Conservation (phyloP, 2,888 invertebrate genomes). For the Crematogaster levior region DNA sequence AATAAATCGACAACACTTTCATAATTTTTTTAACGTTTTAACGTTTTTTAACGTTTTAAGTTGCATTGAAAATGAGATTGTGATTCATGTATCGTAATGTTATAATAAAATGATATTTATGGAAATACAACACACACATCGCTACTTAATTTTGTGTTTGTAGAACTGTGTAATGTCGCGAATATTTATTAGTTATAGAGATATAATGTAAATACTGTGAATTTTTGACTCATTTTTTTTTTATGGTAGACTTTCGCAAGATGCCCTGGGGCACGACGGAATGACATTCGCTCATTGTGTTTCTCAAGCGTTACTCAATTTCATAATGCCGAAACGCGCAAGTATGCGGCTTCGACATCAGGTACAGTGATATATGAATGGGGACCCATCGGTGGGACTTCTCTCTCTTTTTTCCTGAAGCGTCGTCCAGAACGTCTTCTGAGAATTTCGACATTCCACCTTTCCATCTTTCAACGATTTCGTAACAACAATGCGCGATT, state of each 20-base stretch:
- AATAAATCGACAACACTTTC: background rate
- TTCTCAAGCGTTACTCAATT: conserved; percentile 32
- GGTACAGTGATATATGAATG: conserved; percentile 29
- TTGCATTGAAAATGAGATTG: background rate
- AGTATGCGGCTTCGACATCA: background rate
- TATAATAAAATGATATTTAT: background rate
- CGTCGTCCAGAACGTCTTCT: conserved; percentile 16
- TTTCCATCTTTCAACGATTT: conserved; percentile 7
- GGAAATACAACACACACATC: background rate
- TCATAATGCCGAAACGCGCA: conserved; percentile 29
- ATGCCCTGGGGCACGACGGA: background rate
- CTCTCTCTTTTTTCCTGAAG: background rate
- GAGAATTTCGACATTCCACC: conserved; percentile 19
- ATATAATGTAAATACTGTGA: too few species aligned
- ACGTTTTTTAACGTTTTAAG: too few species aligned
- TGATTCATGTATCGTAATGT: background rate
- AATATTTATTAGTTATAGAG: too few species aligned
- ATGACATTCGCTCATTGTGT: conserved; percentile 28
- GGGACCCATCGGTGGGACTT: background rate
- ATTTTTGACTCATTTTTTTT: conserved; percentile 6
- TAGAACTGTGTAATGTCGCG: background rate
- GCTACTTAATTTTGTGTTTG: background rate
- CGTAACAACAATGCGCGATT: conserved; percentile 8
- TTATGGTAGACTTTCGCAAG: conserved; percentile 12
- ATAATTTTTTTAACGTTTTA: background rate